These are phyloP conservation scores for Orthosia gracilis DNA, from an alignment of 2,888 invertebrate species.

Conservation along the genomic window DNA sequence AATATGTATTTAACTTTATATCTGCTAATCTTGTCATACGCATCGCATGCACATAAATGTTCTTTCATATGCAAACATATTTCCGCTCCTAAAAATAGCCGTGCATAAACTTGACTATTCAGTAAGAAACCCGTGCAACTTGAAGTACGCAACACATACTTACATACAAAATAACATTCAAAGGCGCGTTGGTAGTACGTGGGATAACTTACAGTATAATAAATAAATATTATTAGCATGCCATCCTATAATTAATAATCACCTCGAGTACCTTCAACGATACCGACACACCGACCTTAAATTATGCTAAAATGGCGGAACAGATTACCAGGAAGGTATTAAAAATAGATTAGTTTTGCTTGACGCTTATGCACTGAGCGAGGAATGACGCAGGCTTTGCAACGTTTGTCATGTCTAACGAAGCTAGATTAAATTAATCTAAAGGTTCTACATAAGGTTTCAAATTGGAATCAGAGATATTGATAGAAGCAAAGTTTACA, in stretches of 20 bases:
- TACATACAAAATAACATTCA: constrained; percentile 19
- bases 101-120: constrained; percentile 1
- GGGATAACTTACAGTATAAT: constrained; percentile 21
- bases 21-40: too few relatives aligned
- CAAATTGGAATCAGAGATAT: too few relatives aligned
- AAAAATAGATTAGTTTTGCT: constrained; percentile 58
- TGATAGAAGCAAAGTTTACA: neutral
- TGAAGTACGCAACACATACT: constrained; percentile 16
- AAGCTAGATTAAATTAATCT: neutral
- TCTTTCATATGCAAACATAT: neutral
- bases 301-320: constrained; percentile 61
- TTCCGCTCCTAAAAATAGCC: constrained; percentile 33
- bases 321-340: constrained; percentile 43
- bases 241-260: constrained; percentile 49
- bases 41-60: neutral
- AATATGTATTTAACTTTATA: fast-evolving
- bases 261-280: constrained; percentile 52
- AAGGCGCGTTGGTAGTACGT: constrained; percentile 23
- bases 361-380: constrained; percentile 22
- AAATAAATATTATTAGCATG: constrained; percentile 36
- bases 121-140: constrained; percentile 37
- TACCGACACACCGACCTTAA: constrained; percentile 45
- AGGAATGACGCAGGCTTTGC: constrained; percentile 10
- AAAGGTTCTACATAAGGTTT: neutral
- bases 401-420: constrained; percentile 26